Percentiles rank a stretch among this genome's conserved stretches.
phyloP scores from a whole-genome alignment of 2,888 invertebrate species.

The Spisula solida region DNA sequence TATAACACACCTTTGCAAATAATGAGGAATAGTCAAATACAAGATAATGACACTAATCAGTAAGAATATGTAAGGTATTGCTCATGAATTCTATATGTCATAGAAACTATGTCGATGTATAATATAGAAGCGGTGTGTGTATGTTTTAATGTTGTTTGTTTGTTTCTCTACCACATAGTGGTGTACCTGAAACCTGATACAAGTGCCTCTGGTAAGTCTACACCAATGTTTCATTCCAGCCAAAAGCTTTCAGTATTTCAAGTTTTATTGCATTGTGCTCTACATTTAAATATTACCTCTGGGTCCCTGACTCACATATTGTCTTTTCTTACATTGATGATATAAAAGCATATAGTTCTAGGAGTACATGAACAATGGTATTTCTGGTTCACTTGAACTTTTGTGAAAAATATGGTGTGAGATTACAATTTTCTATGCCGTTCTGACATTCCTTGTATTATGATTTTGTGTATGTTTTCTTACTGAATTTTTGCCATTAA shows the following conservation, averaged over 20 bases:
- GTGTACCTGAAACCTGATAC: slow-evolving; percentile 76
- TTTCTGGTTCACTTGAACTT: too few species aligned
- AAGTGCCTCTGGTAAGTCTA: slow-evolving; percentile 72
- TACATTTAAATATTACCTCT: slow-evolving; percentile 6
- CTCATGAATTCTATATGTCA: not conserved
- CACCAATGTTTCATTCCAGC: not conserved
- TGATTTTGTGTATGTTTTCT: too few species aligned
- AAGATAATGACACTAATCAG: too few species aligned
- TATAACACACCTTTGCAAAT: too few species aligned
- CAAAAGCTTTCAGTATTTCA: not conserved
- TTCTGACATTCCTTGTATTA: too few species aligned
- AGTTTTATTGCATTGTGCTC: slow-evolving; percentile 16
- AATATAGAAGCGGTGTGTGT: not conserved
- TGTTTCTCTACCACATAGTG: slow-evolving; percentile 60
- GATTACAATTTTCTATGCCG: too few species aligned
- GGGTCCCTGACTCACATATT: not conserved
- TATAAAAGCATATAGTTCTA: not conserved
- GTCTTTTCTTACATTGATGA: not conserved
- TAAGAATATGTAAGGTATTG: not conserved
- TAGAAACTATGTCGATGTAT: not conserved
- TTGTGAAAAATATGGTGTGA: too few species aligned
- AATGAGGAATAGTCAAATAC: too few species aligned
- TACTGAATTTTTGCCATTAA: too few species aligned
- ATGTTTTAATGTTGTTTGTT: slow-evolving; percentile 31
- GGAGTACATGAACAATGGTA: too few species aligned